Percentiles rank a stretch among this genome's conserved stretches.
Evolutionary conservation across 2,888 invertebrate genomes (phyloP).

Genomic region (Nebria brevicollis): DNA sequence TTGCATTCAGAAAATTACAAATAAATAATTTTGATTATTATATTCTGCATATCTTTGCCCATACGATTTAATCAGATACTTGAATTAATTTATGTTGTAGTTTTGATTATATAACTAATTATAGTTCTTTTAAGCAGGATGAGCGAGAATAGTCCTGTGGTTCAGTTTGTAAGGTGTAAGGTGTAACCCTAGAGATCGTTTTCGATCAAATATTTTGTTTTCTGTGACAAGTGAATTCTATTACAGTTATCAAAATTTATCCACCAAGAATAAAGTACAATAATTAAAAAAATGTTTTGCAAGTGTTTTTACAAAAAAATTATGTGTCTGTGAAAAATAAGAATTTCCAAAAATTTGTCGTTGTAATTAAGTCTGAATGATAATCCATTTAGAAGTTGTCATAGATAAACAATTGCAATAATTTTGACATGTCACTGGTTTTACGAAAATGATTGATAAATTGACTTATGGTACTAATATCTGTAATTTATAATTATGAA

Average conservation of each 20-base stretch:
- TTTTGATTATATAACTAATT: no score
- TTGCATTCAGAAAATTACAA: no score
- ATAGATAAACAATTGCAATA: slow-evolving; percentile 36
- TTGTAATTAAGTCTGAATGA: background rate
- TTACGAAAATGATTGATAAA: slow-evolving; percentile 16
- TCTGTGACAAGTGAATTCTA: slow-evolving; percentile 4
- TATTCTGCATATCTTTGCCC: no score
- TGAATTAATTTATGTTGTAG: no score
- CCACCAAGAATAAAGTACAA: slow-evolving; percentile 2
- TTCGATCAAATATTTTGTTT: background rate
- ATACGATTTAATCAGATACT: no score
- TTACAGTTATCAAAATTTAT: slow-evolving; percentile 16
- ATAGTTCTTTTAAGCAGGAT: no score
- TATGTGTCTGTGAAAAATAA: slow-evolving; percentile 4
- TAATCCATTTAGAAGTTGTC: slow-evolving; percentile 26
- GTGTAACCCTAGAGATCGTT: background rate
- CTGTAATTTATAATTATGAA: background rate
- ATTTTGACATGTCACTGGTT: slow-evolving; percentile 28
- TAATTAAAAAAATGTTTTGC: background rate
- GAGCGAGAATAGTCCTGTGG: no score
- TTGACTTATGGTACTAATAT: background rate
- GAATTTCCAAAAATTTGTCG: background rate
- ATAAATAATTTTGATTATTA: no score
- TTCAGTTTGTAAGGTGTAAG: background rate
- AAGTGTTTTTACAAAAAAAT: slow-evolving; percentile 3